phyloP scores from a whole-genome alignment of 2,888 invertebrate species.

The Drosophila suboccidentalis region DNA sequence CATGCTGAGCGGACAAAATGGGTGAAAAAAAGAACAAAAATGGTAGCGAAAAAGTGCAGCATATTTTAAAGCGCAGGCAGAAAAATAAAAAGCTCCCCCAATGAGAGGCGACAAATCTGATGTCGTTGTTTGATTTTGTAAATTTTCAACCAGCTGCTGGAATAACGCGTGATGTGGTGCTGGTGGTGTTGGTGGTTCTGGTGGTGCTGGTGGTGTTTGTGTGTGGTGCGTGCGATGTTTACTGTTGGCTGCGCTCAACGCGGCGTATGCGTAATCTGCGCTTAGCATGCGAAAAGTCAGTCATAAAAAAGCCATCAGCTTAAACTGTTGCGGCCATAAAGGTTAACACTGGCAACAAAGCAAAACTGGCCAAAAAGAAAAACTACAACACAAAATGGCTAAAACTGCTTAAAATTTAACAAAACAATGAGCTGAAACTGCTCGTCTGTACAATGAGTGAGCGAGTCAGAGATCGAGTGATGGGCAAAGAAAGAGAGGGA shows the following conservation, averaged over 20 bases:
- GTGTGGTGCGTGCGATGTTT: constrained; percentile 52
- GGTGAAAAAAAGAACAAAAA: constrained; percentile 18
- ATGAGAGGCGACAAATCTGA: constrained; percentile 41
- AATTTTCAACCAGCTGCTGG: constrained; percentile 33
- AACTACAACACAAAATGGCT: constrained; percentile 55
- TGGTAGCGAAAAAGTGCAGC: constrained; percentile 35
- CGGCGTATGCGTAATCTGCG: constrained; percentile 78
- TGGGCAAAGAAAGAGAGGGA: constrained; percentile 2
- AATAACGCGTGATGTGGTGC: constrained; percentile 7
- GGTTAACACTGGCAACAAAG: constrained; percentile 68
- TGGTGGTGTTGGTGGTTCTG: background rate
- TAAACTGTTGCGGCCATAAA: constrained; percentile 81
- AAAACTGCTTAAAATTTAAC: constrained; percentile 77
- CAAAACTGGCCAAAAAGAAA: constrained; percentile 27
- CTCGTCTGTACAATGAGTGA: constrained; percentile 29
- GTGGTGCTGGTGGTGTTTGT: constrained; percentile 1
- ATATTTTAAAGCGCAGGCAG: constrained; percentile 33
- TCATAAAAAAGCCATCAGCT: constrained; percentile 79
- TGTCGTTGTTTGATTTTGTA: constrained; percentile 54
- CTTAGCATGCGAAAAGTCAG: constrained; percentile 79
- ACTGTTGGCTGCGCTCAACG: constrained; percentile 49
- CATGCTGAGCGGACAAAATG: constrained; percentile 20
- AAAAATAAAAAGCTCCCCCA: constrained; percentile 35
- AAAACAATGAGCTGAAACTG: constrained; percentile 70
- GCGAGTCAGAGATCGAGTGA: constrained; percentile 29